Evolutionary conservation across 2,113 vertebrate genomes (phyloP).

Genomic region (Coturnix japonica): DNA sequence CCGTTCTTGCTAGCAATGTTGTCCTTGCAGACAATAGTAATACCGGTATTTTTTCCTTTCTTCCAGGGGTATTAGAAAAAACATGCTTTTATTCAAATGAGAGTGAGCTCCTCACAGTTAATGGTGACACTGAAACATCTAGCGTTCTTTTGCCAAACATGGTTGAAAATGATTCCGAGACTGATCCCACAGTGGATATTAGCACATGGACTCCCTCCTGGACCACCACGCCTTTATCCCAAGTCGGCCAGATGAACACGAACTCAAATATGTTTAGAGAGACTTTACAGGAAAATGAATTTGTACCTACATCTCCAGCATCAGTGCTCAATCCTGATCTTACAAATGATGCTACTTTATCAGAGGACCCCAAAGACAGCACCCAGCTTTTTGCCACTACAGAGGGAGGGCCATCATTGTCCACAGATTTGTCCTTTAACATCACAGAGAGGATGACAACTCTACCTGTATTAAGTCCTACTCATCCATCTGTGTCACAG

Average conservation of each 20-base stretch:
- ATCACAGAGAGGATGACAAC: neutral
- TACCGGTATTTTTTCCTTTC: neutral
- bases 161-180: conserved; percentile 44
- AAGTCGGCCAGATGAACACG: conserved; percentile 47
- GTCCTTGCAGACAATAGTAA: conserved; percentile 65
- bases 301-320: conserved; percentile 1
- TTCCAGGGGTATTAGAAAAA: conserved; percentile 82
- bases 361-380: neutral
- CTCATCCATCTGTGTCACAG: neutral
- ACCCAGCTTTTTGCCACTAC: neutral
- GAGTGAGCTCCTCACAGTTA: conserved; percentile 68
- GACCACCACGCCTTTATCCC: conserved; percentile 28
- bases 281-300: neutral
- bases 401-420: neutral
- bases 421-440: neutral
- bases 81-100: conserved; percentile 77
- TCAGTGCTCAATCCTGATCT: neutral
- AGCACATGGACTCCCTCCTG: conserved; percentile 5
- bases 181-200: neutral
- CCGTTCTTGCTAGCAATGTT: too few species aligned
- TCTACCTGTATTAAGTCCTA: conserved; percentile 34
- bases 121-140: conserved; percentile 48
- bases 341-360: neutral
- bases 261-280: conserved; percentile 54
- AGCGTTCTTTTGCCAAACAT: conserved; percentile 33